These are phyloP conservation scores for Hippopotamus amphibius DNA, from an alignment of 2,113 vertebrate species.

Conservation along the genomic window DNA sequence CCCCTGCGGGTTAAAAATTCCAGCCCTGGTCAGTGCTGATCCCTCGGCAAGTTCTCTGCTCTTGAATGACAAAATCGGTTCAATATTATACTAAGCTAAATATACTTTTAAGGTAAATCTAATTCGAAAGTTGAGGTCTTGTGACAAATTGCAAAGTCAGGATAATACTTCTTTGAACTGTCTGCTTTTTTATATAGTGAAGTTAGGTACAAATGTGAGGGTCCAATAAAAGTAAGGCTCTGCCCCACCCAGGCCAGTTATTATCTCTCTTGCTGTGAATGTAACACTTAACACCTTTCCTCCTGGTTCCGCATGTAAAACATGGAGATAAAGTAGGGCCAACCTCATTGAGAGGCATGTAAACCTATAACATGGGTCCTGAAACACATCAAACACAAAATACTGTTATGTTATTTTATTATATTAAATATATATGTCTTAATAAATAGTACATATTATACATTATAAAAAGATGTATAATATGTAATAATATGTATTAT, in stretches of 20 bases:
- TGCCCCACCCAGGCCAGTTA: neutral
- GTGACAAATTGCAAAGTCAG: neutral
- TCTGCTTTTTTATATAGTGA: neutral
- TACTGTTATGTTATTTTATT: neutral
- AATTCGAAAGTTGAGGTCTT: neutral
- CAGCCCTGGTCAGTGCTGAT: neutral
- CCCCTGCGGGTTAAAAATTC: neutral
- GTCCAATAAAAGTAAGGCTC: neutral
- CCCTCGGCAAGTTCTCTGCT: neutral
- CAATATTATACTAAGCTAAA: neutral
- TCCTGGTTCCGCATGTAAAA: neutral
- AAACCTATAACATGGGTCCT: neutral
- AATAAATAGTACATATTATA: neutral
- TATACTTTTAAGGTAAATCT: conserved; percentile 42
- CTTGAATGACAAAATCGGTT: neutral
- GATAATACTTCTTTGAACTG: neutral
- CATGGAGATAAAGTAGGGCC: neutral
- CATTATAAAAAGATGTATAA: neutral
- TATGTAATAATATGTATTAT: neutral
- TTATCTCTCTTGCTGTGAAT: neutral
- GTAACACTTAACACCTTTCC: neutral
- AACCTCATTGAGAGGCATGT: neutral
- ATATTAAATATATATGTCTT: neutral
- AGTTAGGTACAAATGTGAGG: neutral
- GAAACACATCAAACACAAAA: neutral